Evolutionary conservation across 2,888 invertebrate genomes (phyloP).

Genomic region (Apamea crenata): DNA sequence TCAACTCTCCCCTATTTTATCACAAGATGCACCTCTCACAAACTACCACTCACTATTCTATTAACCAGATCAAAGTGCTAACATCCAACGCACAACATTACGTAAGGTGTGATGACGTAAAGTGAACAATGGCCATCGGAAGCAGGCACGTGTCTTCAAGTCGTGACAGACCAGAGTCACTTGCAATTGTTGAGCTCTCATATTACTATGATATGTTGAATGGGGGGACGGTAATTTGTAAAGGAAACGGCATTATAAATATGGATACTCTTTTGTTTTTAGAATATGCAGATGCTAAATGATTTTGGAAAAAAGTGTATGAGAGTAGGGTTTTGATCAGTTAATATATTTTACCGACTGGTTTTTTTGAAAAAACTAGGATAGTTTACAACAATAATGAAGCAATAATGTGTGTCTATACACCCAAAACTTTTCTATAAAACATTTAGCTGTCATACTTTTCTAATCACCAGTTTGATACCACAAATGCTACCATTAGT

Average conservation of each 20-base stretch:
- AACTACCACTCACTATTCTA: conserved; percentile 16
- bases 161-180: conserved; percentile 67
- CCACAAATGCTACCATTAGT: neutral
- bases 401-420: neutral
- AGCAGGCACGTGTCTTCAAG: conserved; percentile 65
- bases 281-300: neutral
- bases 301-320: neutral
- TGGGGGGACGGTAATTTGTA: conserved; percentile 10
- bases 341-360: neutral
- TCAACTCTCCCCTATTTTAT: neutral
- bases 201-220: conserved; percentile 40
- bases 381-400: neutral
- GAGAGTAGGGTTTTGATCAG: neutral
- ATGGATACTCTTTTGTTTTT: neutral
- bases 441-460: neutral
- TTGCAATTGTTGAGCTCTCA: conserved; percentile 59
- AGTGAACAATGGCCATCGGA: conserved; percentile 66
- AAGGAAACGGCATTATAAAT: neutral
- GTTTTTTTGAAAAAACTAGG: neutral
- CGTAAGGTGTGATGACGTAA: conserved; percentile 62
- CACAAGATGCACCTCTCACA: neutral
- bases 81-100: conserved; percentile 47
- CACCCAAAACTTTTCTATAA: neutral
- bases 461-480: neutral
- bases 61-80: conserved; percentile 32